Evolutionary conservation across 2,888 invertebrate genomes (phyloP).

Genomic region (Drosophila rellima): DNA sequence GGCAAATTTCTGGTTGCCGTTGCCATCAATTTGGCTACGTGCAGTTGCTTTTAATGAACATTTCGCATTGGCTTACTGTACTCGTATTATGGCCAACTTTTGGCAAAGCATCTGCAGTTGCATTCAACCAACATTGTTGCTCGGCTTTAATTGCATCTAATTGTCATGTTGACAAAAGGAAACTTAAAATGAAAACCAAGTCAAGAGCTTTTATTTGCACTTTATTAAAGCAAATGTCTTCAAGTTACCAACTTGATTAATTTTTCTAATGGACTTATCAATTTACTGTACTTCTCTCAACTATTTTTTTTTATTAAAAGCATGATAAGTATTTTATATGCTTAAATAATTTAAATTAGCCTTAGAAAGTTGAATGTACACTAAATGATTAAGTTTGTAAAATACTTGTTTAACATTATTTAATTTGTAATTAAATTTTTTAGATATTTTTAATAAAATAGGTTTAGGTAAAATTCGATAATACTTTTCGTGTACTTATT

Average conservation of each 20-base stretch:
- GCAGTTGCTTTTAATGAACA: slow-evolving; percentile 50
- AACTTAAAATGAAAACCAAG: slow-evolving; percentile 41
- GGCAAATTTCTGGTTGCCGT: slow-evolving; percentile 36
- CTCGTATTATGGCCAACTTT: slow-evolving; percentile 15
- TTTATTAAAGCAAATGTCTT: slow-evolving; percentile 21
- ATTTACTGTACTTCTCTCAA: not conserved
- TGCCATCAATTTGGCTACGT: slow-evolving; percentile 60
- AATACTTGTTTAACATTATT: not conserved
- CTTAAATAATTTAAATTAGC: not conserved
- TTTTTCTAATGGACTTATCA: slow-evolving; percentile 12
- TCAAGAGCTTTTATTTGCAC: not conserved
- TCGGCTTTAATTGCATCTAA: slow-evolving; percentile 67
- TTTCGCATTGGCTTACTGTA: slow-evolving; percentile 35
- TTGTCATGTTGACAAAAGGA: slow-evolving; percentile 68
- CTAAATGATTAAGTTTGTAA: slow-evolving; percentile 3
- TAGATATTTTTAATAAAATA: too few relatives aligned
- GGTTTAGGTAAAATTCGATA: too few relatives aligned
- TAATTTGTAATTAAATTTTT: too few relatives aligned
- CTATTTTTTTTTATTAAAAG: not conserved
- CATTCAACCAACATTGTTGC: slow-evolving; percentile 48
- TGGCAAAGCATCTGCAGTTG: slow-evolving; percentile 26
- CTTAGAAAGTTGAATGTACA: not conserved
- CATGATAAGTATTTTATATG: not conserved
- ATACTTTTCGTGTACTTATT: too few relatives aligned
- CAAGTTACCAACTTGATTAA: slow-evolving; percentile 23